phyloP scores from a whole-genome alignment of 1,140 invertebrate species.

The Caerostris darwini region DNA sequence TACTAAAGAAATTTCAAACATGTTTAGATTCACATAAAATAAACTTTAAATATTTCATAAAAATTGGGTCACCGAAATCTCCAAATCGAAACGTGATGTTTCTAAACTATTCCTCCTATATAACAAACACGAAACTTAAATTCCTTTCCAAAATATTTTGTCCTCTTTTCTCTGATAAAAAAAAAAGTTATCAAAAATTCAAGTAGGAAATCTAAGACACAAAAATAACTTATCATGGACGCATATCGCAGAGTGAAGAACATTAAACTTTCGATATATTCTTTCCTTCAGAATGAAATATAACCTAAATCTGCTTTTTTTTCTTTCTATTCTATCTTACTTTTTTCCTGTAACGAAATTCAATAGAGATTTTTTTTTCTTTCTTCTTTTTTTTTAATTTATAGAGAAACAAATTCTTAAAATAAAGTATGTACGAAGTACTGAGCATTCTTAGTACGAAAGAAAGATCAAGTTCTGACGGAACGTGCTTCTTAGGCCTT shows the following conservation, averaged over 20 bases:
- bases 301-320: not conserved
- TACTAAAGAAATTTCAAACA: too few relatives aligned
- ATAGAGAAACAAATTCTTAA: not conserved
- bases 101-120: not conserved
- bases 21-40: not conserved
- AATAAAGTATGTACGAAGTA: conserved; percentile 15
- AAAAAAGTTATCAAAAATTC: conserved; percentile 13
- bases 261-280: conserved; percentile 32
- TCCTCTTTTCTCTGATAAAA: not conserved
- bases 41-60: not conserved
- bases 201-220: conserved; percentile 2
- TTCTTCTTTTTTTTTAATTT: not conserved
- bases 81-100: not conserved
- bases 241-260: not conserved
- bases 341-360: conserved; percentile 5
- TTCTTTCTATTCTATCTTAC: not conserved
- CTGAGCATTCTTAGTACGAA: conserved; percentile 7
- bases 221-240: conserved; percentile 12
- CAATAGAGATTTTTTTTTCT: not conserved
- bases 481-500: not conserved
- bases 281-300: conserved; percentile 13
- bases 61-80: not conserved
- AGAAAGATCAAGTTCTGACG: not conserved
- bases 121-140: not conserved
- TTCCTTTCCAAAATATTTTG: not conserved